Percentiles rank a stretch among this genome's conserved stretches.
Conservation (phyloP, 2,888 invertebrate genomes). For the Drosophila peninsularis region DNA sequence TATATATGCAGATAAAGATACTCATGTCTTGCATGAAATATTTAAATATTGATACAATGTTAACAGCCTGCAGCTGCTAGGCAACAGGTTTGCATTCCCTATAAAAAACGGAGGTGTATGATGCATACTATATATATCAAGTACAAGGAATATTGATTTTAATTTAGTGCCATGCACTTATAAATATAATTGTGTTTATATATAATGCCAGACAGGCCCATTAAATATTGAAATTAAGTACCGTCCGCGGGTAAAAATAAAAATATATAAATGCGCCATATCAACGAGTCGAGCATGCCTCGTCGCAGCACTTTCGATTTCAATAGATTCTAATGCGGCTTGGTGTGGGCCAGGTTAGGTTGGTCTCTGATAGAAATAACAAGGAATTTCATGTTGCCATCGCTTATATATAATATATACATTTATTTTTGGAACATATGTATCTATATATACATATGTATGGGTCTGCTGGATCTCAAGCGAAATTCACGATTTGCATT, state of each 20-base stretch:
- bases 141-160: background rate
- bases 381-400: slow-evolving; percentile 24
- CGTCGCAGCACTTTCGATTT: background rate
- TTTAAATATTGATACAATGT: background rate
- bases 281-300: background rate
- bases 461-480: slow-evolving; percentile 13
- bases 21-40: background rate
- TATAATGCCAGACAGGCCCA: background rate
- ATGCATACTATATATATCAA: background rate
- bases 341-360: background rate
- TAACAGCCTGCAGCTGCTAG: slow-evolving; percentile 18
- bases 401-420: slow-evolving; percentile 36
- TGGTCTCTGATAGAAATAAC: slow-evolving; percentile 31
- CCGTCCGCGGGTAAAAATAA: background rate
- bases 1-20: background rate
- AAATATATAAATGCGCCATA: background rate
- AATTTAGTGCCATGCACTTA: background rate
- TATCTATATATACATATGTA: background rate
- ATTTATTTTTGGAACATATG: slow-evolving; percentile 34
- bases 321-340: background rate
- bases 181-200: background rate
- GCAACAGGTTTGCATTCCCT: slow-evolving; percentile 33
- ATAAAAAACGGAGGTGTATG: background rate
- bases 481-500: slow-evolving; percentile 46
- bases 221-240: background rate